Evolutionary conservation across 2,888 invertebrate genomes (phyloP), one percentile per base, ranked within the genome.

Genomic region (Choreutis nemorana): DNA sequence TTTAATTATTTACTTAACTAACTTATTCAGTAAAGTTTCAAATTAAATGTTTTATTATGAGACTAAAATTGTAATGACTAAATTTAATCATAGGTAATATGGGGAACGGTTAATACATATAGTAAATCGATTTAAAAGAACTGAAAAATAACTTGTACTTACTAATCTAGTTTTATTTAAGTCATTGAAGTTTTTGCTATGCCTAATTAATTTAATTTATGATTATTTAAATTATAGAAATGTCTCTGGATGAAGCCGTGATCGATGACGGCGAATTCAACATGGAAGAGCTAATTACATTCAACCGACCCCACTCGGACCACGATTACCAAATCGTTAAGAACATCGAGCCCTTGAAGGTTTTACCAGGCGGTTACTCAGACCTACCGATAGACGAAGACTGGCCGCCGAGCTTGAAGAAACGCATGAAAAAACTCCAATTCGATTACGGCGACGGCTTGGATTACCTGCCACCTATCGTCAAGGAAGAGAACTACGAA

Each of bases 231-330:
- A n/a, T 48, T 45, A 15, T 57, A 77, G 77, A 73, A 59, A 65
- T 71, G 53, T 48, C 46, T 37, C 51, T 73, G 28, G 78, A 78
- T 34, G 78, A 79, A 40, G 67, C 72, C 2, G 78, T 81, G 3
- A 79, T 81, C 43, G 83, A 83, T 39, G 83, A 83, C 40, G 83
- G 83, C 12, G 77, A 77, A 34, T 71, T 83, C 58, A 83, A 82
- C 45, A 81, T 84, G 81, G 84, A 84, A 31, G 84, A 84, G 45
- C 71, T 84, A 53, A 65, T 84, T 44, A 71, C 83, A 6, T 83
- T 83, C 65, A 70, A 64, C 48, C 67, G 73, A 3, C 63, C 68
- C 0, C 77, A 67, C 50, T 63, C 68, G 30, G 79, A 79, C 49
- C 80, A 79, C 50, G 80, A 79, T 31, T 79, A 79, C 59, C 78